Percentiles rank a stretch among this genome's conserved stretches.
phyloP scores from a whole-genome alignment of 2,113 vertebrate genomes.

The Ovis canadensis region DNA sequence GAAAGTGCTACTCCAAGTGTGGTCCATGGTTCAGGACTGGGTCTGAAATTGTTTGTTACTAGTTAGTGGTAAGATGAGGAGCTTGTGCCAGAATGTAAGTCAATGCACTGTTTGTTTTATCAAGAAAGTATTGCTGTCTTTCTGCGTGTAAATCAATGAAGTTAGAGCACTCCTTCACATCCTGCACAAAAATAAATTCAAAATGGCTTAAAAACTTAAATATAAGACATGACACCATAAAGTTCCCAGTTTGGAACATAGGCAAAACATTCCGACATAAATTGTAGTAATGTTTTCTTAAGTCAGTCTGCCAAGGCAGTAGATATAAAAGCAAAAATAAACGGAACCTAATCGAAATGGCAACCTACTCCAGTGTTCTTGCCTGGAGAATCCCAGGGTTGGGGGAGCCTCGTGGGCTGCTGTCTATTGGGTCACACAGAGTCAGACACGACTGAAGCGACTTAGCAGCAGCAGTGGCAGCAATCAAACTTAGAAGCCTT shows the following conservation, averaged over 20 bases:
- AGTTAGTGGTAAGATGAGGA: background rate
- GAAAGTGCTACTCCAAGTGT: background rate
- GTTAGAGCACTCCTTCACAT: background rate
- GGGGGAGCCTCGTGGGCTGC: too few relatives aligned
- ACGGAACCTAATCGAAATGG: background rate
- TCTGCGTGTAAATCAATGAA: background rate
- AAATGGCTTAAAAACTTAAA: background rate
- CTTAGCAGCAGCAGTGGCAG: too few relatives aligned
- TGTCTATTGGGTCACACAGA: too few relatives aligned
- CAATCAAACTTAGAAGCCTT: background rate
- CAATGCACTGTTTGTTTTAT: background rate
- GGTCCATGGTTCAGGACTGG: background rate
- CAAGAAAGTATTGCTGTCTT: background rate
- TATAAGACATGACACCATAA: background rate
- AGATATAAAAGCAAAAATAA: background rate
- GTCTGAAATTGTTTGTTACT: background rate
- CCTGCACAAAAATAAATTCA: background rate
- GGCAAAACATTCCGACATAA: background rate
- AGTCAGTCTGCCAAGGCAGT: background rate
- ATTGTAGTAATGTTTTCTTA: background rate
- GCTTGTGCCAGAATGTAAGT: background rate
- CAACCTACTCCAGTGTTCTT: too few relatives aligned
- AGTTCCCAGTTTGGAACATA: background rate
- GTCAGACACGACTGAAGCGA: too few relatives aligned
- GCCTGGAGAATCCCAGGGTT: too few relatives aligned